Evolutionary conservation across 2,113 vertebrate species (phyloP), one percentile per base, ranked within the genome.

Genomic region (Scortum barcoo): DNA sequence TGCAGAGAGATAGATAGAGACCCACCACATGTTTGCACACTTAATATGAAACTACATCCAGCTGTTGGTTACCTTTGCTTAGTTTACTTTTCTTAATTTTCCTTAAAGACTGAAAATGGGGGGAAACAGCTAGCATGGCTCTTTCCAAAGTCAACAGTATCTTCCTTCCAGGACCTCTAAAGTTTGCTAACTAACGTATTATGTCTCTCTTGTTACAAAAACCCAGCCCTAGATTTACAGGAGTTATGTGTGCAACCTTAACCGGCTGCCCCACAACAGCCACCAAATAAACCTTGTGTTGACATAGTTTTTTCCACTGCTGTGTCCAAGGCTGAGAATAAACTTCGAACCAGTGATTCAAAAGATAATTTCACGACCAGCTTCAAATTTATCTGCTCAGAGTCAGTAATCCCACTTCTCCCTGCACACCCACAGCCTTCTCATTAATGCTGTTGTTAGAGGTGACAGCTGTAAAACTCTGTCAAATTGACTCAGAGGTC

Each of bases 401-500:
- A 62, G 44, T 48, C 48, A 68, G 24, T 72, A 65, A 26, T 84
- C 56, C 28, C 11, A 11, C 40, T 11, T 50, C 46, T 63, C 33
- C 10, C 14, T 19, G 51, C 67, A 48, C 63, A 60, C 36, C 12
- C 24, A 36, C 72, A 65, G 58, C 24, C 72, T 48, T 48, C 44
- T 70, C 26, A 10, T 51, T 80, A 75, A 76, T 66, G 60, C 57
- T 22, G 58, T 44, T 61, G 46, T 83, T 33, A 42, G 72, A 66
- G 67, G 78, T 77, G 67, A 42, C 80, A 75, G 78, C 87, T 77
- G 58, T 62, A 56, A 57, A 69, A 72, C 17, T 38, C 57, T 24
- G 65, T 6, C n/a, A 56, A 57, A 79, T 73, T 76, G 81, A 57
- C 58, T 80, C 44, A 9, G 72, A 77, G 86, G 70, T 77, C 30